Conservation (phyloP, 2,113 vertebrate species). For the Oostethus manadensis region DNA sequence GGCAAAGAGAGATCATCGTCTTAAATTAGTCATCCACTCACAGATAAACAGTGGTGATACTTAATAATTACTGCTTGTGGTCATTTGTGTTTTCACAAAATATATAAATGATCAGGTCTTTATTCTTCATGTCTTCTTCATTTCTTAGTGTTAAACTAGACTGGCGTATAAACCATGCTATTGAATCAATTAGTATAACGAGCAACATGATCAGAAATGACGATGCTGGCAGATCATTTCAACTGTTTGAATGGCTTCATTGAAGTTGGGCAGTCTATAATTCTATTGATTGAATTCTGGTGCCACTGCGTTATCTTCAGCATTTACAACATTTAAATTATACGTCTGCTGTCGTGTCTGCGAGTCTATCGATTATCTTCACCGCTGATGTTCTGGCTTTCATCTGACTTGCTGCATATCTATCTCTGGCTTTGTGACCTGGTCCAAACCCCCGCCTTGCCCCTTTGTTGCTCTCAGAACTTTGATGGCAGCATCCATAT, state of each 20-base stretch:
- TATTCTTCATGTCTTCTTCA: no score
- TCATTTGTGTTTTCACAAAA: no score
- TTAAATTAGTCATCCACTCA: no score
- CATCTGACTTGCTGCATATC: constrained; percentile 44
- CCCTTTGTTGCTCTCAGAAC: constrained; percentile 60
- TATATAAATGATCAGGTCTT: no score
- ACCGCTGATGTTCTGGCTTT: constrained; percentile 45
- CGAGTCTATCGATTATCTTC: constrained; percentile 63
- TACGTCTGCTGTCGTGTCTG: constrained; percentile 41
- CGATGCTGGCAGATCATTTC: neutral
- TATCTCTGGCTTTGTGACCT: constrained; percentile 50
- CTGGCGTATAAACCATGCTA: neutral
- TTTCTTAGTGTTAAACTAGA: no score
- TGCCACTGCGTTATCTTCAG: constrained; percentile 37
- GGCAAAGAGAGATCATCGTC: no score
- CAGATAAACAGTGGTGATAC: no score
- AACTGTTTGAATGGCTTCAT: constrained; percentile 1
- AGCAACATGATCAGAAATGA: neutral
- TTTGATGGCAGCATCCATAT: constrained; percentile 78
- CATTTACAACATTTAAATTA: constrained; percentile 40
- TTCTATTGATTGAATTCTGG: constrained; percentile 27
- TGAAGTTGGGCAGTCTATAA: constrained; percentile 12
- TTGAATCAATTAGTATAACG: neutral
- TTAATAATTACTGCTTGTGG: no score
- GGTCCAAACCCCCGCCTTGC: constrained; percentile 41